phyloP scores from a whole-genome alignment of 2,888 invertebrate genomes.

The Homarus gammarus region DNA sequence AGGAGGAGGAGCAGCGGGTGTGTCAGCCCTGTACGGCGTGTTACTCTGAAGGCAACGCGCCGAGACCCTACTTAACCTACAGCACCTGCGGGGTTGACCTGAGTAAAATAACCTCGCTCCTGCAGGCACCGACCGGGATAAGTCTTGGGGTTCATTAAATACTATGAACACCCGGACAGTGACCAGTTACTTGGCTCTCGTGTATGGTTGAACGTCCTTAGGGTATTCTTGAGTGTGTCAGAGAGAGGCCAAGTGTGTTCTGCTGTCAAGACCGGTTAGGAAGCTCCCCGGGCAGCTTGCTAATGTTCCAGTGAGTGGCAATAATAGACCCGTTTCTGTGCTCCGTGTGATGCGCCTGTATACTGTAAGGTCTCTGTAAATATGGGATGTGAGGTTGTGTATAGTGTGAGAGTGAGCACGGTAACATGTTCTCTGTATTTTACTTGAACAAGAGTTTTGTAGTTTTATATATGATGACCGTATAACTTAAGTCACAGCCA shows the following conservation, averaged over 20 bases:
- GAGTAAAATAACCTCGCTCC: too few relatives aligned
- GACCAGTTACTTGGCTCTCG: too few relatives aligned
- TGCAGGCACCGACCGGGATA: too few relatives aligned
- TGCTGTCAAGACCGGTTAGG: too few relatives aligned
- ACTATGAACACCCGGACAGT: too few relatives aligned
- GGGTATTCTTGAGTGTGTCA: too few relatives aligned
- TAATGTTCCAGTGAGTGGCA: not conserved
- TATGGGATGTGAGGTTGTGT: not conserved
- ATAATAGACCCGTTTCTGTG: not conserved
- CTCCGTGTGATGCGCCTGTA: too few relatives aligned
- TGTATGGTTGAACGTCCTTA: too few relatives aligned
- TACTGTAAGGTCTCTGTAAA: not conserved
- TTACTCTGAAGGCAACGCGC: not conserved
- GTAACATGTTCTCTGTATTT: not conserved
- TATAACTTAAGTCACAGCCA: not conserved
- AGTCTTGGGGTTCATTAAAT: too few relatives aligned
- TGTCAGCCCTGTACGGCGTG: not conserved
- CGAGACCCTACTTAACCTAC: not conserved
- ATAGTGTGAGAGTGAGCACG: not conserved
- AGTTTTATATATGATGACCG: slow-evolving; percentile 21
- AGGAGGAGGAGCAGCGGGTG: too few relatives aligned
- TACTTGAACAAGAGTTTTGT: not conserved
- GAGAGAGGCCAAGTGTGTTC: too few relatives aligned
- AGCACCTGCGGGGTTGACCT: not conserved
- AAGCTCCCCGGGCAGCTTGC: too few relatives aligned